Conservation (phyloP, 2,797 vertebrate species). For the Scolopax bukidnonensis region DNA sequence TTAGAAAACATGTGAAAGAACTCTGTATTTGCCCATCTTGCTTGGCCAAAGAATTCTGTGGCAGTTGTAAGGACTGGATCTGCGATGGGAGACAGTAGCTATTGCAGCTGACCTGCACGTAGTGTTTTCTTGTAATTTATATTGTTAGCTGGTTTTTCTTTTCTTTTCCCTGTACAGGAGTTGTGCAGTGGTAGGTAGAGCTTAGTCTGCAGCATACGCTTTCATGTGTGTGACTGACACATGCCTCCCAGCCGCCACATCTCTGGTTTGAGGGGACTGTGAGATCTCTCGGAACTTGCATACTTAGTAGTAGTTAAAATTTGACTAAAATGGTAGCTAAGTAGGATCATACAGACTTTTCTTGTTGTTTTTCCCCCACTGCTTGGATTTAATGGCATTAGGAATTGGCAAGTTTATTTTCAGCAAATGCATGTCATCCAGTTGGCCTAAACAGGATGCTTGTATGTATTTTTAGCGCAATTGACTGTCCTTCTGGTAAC, state of each 20-base stretch:
- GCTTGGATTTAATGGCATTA: neutral
- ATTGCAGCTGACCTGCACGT: neutral
- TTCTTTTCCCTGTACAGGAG: neutral
- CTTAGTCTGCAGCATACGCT: rapidly evolving
- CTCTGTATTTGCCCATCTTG: neutral
- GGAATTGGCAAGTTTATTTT: neutral
- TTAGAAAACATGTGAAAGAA: neutral
- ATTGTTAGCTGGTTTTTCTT: neutral
- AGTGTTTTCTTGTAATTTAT: neutral
- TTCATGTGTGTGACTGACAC: neutral
- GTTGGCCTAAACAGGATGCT: neutral
- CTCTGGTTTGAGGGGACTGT: neutral
- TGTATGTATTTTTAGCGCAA: neutral
- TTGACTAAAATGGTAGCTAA: neutral
- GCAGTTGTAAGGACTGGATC: neutral
- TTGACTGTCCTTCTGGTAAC: neutral
- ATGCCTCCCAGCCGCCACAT: neutral
- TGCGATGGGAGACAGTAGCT: neutral
- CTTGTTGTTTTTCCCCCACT: neutral
- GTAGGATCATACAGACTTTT: neutral
- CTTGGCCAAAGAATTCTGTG: neutral
- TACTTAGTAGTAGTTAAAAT: neutral
- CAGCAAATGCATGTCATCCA: neutral
- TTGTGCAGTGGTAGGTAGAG: neutral
- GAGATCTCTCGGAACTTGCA: neutral